Evolutionary conservation across 37 sponge, comb jelly and placozoan genomes (phyloP).

Genomic region (Dysidea cf. avara): DNA sequence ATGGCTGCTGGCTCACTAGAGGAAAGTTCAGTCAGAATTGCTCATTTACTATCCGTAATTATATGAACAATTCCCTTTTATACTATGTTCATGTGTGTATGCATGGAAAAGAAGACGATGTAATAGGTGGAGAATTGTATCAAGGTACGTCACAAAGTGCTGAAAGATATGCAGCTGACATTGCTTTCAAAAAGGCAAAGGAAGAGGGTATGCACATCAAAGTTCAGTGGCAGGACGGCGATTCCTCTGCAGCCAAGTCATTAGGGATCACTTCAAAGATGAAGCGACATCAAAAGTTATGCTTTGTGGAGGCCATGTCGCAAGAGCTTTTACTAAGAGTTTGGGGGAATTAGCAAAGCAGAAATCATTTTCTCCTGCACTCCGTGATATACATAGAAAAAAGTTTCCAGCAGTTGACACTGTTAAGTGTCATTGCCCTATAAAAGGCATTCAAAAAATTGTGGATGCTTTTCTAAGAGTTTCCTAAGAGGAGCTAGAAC

Average conservation of each 20-base stretch:
- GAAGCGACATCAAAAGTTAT: conserved; percentile 11
- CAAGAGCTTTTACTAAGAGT: conserved; percentile 8
- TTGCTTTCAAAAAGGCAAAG: conserved; percentile 25
- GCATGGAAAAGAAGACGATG: not conserved
- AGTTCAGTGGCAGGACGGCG: conserved; percentile 42
- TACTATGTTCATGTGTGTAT: too few species aligned
- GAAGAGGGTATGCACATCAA: conserved; percentile 18
- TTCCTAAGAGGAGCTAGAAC: conserved; percentile 15
- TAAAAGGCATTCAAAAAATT: conserved; percentile 6
- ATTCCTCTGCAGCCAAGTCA: conserved; percentile 38
- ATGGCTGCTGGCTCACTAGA: not conserved
- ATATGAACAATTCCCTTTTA: not conserved
- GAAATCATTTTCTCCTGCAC: conserved; percentile 11
- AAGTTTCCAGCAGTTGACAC: conserved; percentile 7
- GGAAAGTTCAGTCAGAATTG: conserved; percentile 10
- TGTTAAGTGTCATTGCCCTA: conserved; percentile 25
- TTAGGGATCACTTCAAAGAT: not conserved
- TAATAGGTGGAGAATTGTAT: conserved; percentile 16
- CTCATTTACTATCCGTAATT: not conserved
- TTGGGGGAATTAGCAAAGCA: not conserved
- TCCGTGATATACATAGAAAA: conserved; percentile 4
- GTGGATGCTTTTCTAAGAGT: conserved; percentile 35
- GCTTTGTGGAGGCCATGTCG: conserved; percentile 34
- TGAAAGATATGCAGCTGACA: conserved; percentile 31
- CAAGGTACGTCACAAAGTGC: conserved; percentile 36